Base-by-base conservation (phyloP, 2,113 vertebrate genomes). In the Cheilinus undulatus region DNA sequence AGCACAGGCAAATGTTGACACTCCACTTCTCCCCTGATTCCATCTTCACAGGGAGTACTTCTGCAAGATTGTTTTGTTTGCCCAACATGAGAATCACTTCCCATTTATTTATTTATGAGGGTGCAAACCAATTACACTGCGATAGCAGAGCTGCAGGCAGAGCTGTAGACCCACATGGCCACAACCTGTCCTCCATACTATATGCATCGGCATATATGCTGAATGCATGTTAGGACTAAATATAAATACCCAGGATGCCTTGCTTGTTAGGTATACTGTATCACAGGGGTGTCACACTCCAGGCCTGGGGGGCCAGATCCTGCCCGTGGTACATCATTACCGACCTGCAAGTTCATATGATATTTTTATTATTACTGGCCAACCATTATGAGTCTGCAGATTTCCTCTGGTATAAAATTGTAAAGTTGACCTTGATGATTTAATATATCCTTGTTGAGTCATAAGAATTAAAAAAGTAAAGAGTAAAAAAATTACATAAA, bases 61-160 rank as follows among this genome's bases (percentile, higher is more conserved):
- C 65, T 75, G 78, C 80, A 72, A 86, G 84, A 88, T 88, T 89
- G 85, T 92, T 92, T 89, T 92, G 90, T 93, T 94, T 93, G 87
- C 83, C 88, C 80, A 89, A 90, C 90, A 90, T 63, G 52, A 85
- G 85, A 86, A 91, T 93, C 85, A 73, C 80, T 85, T 92, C 78
- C 80, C 85, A 83, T 92, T 88, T 91, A 90, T 91, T 91, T 93
- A 92, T 93, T 89, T 88, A 92, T 91, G 89, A 91, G 74, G 87
- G 80, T 84, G 76, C 84, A 88, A 86, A 91, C 88, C 91, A 89
- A 90, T 93, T 90, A 90, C 83, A 82, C 70, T n/a, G 40, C 75
- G 87, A 89, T 79, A 87, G 88, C 82, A 76, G 76, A 84, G 87
- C 87, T 87, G 83, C 79, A 83, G 85, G 82, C 86, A 65, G 59